A percentile compares a stretch with the other conserved stretches of the same genome.
Conservation (phyloP, 2,113 vertebrate genomes). For the Pelvicachromis taeniatus region DNA sequence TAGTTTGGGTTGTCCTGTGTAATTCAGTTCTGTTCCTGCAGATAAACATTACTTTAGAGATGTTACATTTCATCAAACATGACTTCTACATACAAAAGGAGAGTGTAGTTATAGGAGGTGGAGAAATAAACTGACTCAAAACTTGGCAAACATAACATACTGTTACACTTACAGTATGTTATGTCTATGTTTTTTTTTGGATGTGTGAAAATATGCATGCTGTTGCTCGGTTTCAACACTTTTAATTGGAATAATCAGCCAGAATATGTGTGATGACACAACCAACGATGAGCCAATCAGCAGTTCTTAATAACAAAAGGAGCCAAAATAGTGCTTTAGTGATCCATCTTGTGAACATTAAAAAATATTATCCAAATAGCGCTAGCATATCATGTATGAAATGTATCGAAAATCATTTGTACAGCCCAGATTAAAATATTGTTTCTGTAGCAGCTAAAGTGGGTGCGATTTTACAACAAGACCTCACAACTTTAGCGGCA, state of each 20-base stretch:
- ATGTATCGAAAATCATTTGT: neutral
- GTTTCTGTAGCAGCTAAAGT: neutral
- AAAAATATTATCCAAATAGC: neutral
- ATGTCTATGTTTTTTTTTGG: neutral
- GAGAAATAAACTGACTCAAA: neutral
- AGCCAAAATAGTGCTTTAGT: neutral
- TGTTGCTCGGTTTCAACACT: neutral
- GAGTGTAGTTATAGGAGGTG: neutral
- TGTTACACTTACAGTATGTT: neutral
- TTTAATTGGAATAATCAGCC: neutral
- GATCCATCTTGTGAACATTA: neutral
- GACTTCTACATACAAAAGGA: neutral
- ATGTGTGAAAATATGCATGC: neutral
- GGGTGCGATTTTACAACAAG: neutral
- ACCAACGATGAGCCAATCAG: neutral
- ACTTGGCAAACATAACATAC: neutral
- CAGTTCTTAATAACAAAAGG: neutral
- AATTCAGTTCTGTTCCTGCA: neutral
- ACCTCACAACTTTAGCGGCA: neutral
- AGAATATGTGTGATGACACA: neutral
- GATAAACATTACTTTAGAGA: neutral
- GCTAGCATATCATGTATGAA: neutral
- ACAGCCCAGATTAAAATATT: neutral
- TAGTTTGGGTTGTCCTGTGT: neutral
- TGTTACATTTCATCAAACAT: neutral